Evolutionary conservation across 2,888 invertebrate genomes (phyloP).

Genomic region (Agrochola litura): DNA sequence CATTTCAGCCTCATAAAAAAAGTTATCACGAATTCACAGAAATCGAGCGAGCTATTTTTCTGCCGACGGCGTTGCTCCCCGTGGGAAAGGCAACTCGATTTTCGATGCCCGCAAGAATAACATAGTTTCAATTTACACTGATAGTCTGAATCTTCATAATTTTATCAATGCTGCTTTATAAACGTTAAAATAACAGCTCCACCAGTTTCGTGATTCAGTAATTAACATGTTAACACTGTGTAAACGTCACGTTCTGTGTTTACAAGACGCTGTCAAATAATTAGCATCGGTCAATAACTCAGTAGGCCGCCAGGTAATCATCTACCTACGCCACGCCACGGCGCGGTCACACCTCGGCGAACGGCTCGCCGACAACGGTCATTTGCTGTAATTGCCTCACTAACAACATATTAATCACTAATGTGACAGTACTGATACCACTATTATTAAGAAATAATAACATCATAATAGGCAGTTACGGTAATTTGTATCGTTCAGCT

Average conservation of each 20-base stretch:
- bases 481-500: conserved; percentile 73
- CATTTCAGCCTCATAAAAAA: conserved; percentile 88
- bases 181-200: conserved; percentile 41
- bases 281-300: conserved; percentile 84
- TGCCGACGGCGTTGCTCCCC: conserved; percentile 80
- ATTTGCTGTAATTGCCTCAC: conserved; percentile 84
- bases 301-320: conserved; percentile 79
- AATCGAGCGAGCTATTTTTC: conserved; percentile 86
- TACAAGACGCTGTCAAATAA: conserved; percentile 83
- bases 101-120: conserved; percentile 47
- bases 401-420: conserved; percentile 86
- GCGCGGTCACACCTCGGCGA: conserved; percentile 79
- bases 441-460: conserved; percentile 79
- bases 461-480: conserved; percentile 75
- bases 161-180: conserved; percentile 2
- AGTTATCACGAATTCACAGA: conserved; percentile 88
- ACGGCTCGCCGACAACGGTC: conserved; percentile 74
- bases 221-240: conserved; percentile 73
- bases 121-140: conserved; percentile 56
- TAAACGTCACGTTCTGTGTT: conserved; percentile 75
- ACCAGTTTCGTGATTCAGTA: conserved; percentile 64
- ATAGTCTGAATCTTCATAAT: conserved; percentile 1
- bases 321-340: conserved; percentile 70
- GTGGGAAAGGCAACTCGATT: conserved; percentile 83
- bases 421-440: conserved; percentile 83